Evolutionary conservation across 2,888 invertebrate species (phyloP).

Genomic region (Steinernema scapterisci): DNA sequence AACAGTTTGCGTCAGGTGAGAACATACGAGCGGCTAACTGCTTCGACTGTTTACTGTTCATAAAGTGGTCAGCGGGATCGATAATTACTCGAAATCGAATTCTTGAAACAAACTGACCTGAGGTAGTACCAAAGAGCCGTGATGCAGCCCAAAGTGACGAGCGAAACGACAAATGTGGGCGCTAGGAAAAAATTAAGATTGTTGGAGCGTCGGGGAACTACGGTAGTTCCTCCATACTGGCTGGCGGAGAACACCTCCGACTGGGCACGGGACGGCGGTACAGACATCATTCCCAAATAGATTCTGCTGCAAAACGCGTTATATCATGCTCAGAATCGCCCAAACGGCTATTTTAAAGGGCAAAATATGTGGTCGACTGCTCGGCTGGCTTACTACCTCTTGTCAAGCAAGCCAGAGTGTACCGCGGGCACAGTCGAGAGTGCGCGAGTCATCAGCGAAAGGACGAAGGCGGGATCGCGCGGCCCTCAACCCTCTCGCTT

Average conservation of each 20-base stretch:
- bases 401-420: constrained; percentile 24
- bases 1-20: constrained; percentile 28
- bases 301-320: background rate
- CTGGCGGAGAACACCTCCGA: constrained; percentile 67
- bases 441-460: constrained; percentile 26
- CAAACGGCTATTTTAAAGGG: background rate
- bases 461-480: constrained; percentile 18
- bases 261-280: constrained; percentile 64
- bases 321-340: constrained; percentile 5
- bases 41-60: constrained; percentile 22
- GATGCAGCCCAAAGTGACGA: constrained; percentile 69
- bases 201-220: constrained; percentile 19
- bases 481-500: background rate
- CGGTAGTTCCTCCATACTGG: constrained; percentile 59
- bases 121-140: constrained; percentile 70
- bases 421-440: constrained; percentile 25
- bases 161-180: constrained; percentile 69
- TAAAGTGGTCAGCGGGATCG: constrained; percentile 22
- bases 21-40: constrained; percentile 24
- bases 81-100: background rate
- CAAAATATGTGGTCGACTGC: constrained; percentile 23
- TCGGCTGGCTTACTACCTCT: constrained; percentile 29
- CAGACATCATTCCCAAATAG: constrained; percentile 51
- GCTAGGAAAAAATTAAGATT: constrained; percentile 67
- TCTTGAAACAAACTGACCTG: constrained; percentile 61